Percentiles rank a stretch among this genome's conserved stretches.
These are phyloP conservation scores for Drosophila mettleri DNA, from an alignment of 2,888 invertebrate genomes.

Conservation along the genomic window DNA sequence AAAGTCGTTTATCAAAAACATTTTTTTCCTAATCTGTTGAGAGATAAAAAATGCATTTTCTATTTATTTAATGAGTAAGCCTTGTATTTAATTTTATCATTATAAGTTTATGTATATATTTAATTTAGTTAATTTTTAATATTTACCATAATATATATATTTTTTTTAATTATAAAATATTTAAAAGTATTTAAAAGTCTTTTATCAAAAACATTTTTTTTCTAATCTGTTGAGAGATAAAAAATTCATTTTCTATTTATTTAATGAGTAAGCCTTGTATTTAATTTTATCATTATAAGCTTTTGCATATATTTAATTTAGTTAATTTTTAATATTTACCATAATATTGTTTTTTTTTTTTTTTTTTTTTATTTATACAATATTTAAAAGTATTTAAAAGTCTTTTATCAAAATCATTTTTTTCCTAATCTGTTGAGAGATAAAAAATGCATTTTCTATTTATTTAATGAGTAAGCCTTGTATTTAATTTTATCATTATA, in stretches of 20 bases:
- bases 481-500: not conserved
- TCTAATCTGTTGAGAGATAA: not conserved
- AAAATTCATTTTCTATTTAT: not conserved
- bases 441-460: conserved; percentile 3
- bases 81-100: not conserved
- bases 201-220: not conserved
- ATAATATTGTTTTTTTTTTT: not conserved
- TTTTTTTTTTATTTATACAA: not conserved
- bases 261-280: not conserved
- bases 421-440: not conserved
- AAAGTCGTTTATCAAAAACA: not conserved
- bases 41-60: conserved; percentile 1
- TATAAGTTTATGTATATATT: not conserved
- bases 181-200: too few relatives aligned
- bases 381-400: too few relatives aligned
- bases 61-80: not conserved
- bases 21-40: not conserved
- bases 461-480: not conserved
- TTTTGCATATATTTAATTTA: not conserved
- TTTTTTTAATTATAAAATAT: too few relatives aligned
- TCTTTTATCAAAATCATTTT: not conserved
- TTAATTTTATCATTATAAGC: not conserved
- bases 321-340: not conserved
- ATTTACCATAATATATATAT: not conserved
- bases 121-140: not conserved